phyloP scores from a whole-genome alignment of 2,888 invertebrate genomes.

The Tineola bisselliella region DNA sequence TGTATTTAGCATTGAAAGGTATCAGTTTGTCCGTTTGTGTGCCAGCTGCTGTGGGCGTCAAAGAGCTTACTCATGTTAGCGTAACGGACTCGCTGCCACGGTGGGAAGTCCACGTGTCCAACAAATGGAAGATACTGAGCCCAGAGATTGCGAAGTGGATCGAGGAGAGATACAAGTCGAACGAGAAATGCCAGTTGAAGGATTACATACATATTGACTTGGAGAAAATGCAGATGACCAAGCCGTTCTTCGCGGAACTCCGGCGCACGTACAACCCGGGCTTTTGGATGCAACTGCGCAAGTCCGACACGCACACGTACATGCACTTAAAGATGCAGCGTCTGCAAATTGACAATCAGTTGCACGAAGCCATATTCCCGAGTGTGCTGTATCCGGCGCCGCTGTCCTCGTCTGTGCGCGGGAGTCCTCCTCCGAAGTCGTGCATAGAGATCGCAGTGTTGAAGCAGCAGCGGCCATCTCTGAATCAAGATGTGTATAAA shows the following conservation, averaged over 20 bases:
- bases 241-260: slow-evolving; percentile 84
- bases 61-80: slow-evolving; percentile 76
- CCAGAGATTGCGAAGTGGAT: slow-evolving; percentile 83
- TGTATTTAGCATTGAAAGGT: slow-evolving; percentile 76
- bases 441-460: slow-evolving; percentile 69
- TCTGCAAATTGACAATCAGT: slow-evolving; percentile 80
- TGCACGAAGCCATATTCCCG: slow-evolving; percentile 75
- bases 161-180: slow-evolving; percentile 79
- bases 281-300: slow-evolving; percentile 76
- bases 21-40: slow-evolving; percentile 71
- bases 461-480: slow-evolving; percentile 56
- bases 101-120: slow-evolving; percentile 84
- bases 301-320: slow-evolving; percentile 74
- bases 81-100: slow-evolving; percentile 75
- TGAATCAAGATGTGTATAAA: slow-evolving; percentile 69
- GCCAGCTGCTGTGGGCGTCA: slow-evolving; percentile 41
- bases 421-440: slow-evolving; percentile 48
- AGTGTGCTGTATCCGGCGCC: slow-evolving; percentile 73
- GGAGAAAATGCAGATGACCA: slow-evolving; percentile 86
- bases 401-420: slow-evolving; percentile 39
- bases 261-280: slow-evolving; percentile 78
- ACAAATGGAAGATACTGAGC: slow-evolving; percentile 81
- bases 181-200: slow-evolving; percentile 77
- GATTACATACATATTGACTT: slow-evolving; percentile 84
- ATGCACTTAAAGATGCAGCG: slow-evolving; percentile 74